phyloP scores from a whole-genome alignment of 2,797 vertebrate genomes.

The Parotocinclus haroldoi region DNA sequence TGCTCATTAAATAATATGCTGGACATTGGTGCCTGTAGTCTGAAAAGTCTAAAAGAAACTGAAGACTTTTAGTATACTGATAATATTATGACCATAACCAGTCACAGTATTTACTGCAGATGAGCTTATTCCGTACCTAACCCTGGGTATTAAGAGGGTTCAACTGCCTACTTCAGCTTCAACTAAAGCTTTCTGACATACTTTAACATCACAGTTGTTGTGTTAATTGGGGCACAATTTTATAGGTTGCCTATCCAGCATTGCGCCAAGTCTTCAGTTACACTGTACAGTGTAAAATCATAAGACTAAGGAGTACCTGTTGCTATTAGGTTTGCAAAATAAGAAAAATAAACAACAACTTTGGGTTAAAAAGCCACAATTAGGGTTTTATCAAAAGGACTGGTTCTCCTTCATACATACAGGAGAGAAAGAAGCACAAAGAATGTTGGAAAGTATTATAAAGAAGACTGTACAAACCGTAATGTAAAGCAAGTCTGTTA shows the following conservation, averaged over 20 bases:
- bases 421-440: conserved; percentile 17
- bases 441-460: conserved; percentile 18
- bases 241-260: not conserved
- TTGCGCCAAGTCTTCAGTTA: conserved; percentile 27
- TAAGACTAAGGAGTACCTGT: conserved; percentile 7
- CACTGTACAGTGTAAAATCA: conserved; percentile 31
- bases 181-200: too few relatives aligned
- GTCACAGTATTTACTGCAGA: not conserved
- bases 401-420: conserved; percentile 20
- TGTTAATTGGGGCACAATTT: not conserved
- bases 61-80: conserved; percentile 5
- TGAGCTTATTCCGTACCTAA: conserved; percentile 11
- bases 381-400: conserved; percentile 8
- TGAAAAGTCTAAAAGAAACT: conserved; percentile 24
- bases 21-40: conserved; percentile 51
- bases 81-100: conserved; percentile 1
- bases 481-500: conserved; percentile 31
- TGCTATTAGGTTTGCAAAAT: conserved; percentile 10
- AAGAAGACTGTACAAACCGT: conserved; percentile 40
- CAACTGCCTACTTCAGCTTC: not conserved
- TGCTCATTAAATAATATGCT: conserved; percentile 64
- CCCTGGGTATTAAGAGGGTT: not conserved
- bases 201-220: too few relatives aligned
- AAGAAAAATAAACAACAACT: conserved; percentile 37
- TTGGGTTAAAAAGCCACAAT: conserved; percentile 35